Conservation (phyloP, 2,888 invertebrate species). For the Cerastoderma edule region DNA sequence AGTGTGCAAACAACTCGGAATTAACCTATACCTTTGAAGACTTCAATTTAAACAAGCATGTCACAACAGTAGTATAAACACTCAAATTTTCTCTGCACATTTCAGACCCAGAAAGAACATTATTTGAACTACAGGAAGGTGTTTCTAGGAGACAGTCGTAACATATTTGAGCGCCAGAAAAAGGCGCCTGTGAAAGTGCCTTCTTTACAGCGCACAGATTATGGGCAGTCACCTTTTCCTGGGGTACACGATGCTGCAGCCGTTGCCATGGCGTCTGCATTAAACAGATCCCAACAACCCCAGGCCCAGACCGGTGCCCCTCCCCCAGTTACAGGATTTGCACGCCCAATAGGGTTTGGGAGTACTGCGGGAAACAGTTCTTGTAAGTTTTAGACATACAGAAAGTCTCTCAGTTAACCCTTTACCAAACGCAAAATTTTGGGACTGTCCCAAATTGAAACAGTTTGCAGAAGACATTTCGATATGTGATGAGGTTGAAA, state of each 20-base stretch:
- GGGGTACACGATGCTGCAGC: slow-evolving; percentile 80
- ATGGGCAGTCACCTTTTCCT: slow-evolving; percentile 82
- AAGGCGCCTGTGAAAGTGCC: slow-evolving; percentile 63
- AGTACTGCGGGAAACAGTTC: slow-evolving; percentile 6
- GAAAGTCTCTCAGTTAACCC: too few species aligned
- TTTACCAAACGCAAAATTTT: too few species aligned
- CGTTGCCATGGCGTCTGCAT: slow-evolving; percentile 81
- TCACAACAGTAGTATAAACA: too few species aligned
- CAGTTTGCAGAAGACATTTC: too few species aligned
- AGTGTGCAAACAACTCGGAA: too few species aligned
- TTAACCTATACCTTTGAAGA: too few species aligned
- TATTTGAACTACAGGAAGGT: slow-evolving; percentile 92
- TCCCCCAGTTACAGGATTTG: slow-evolving; percentile 72
- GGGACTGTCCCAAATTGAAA: too few species aligned
- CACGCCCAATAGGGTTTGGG: slow-evolving; percentile 59
- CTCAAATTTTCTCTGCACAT: too few species aligned
- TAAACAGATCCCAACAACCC: slow-evolving; percentile 81
- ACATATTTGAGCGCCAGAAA: slow-evolving; percentile 88
- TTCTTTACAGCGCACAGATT: slow-evolving; percentile 52
- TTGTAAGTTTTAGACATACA: background rate
- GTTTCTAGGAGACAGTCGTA: slow-evolving; percentile 90
- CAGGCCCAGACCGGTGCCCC: slow-evolving; percentile 78
- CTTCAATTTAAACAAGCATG: too few species aligned
- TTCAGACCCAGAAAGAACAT: slow-evolving; percentile 89
- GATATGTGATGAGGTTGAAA: too few species aligned